phyloP scores from a whole-genome alignment of 1,140 invertebrate species.

The Heliothis virescens region DNA sequence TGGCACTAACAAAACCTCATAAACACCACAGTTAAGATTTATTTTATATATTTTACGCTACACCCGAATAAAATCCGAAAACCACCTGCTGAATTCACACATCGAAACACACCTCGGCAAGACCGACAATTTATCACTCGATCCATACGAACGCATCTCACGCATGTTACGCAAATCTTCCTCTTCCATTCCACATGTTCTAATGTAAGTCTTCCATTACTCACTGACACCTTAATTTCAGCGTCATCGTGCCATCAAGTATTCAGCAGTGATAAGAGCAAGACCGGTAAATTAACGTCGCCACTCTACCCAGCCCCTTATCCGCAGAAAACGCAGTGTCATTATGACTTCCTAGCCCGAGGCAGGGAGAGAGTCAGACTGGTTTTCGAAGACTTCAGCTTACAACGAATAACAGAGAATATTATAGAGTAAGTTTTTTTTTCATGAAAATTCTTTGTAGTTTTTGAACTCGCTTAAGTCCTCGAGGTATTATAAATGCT shows the following conservation, averaged over 20 bases:
- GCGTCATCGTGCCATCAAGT: constrained; percentile 91
- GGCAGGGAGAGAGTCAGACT: constrained; percentile 92
- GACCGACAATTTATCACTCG: constrained; percentile 10
- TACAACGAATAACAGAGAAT: constrained; percentile 77
- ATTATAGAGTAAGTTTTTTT: constrained; percentile 76
- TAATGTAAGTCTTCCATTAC: constrained; percentile 11
- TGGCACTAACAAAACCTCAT: too few species aligned
- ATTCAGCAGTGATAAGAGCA: constrained; percentile 91
- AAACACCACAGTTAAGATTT: too few species aligned
- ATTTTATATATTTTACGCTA: too few species aligned
- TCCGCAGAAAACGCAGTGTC: constrained; percentile 91
- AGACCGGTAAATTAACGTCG: constrained; percentile 92
- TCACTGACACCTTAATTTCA: constrained; percentile 82
- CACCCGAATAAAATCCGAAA: too few species aligned
- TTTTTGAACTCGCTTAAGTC: not conserved
- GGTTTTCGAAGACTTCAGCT: constrained; percentile 91
- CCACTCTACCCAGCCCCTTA: constrained; percentile 92
- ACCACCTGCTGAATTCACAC: not conserved
- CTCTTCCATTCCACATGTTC: not conserved
- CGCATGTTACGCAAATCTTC: not conserved
- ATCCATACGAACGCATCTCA: not conserved
- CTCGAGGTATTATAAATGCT: not conserved
- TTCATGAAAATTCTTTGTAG: not conserved
- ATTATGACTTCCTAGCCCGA: constrained; percentile 93
- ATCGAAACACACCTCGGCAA: not conserved